These are phyloP conservation scores for Tethya wilhelma DNA, from an alignment of 37 sponge, comb jelly and placozoan species.

Conservation along the genomic window DNA sequence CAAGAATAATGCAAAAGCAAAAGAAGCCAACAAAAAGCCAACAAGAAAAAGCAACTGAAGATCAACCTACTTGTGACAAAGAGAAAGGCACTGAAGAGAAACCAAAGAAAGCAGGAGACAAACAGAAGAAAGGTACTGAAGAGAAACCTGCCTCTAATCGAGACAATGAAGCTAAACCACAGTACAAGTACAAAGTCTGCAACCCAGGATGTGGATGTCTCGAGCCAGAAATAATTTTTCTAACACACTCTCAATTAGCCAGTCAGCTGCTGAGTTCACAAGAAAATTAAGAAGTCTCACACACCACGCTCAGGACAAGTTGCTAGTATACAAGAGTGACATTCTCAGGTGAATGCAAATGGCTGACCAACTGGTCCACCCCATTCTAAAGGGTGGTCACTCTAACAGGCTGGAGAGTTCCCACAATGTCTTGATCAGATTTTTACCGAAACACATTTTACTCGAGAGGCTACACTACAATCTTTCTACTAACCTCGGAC, in stretches of 20 bases:
- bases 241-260: background rate
- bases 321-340: constrained; percentile 18
- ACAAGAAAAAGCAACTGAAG: no score
- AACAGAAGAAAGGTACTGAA: no score
- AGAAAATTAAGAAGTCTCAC: background rate
- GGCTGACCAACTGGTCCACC: constrained; percentile 17
- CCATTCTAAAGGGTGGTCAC: constrained; percentile 19
- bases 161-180: no score
- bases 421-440: constrained; percentile 33
- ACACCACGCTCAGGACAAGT: constrained; percentile 7
- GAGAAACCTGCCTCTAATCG: no score
- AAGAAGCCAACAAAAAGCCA: background rate
- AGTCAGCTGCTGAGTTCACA: background rate
- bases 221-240: background rate
- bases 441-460: background rate
- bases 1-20: background rate
- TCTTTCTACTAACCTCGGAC: constrained; percentile 18
- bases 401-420: constrained; percentile 12
- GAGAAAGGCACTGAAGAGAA: no score
- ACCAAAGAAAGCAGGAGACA: no score
- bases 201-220: constrained; percentile 7
- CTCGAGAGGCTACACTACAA: background rate
- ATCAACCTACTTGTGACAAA: no score
- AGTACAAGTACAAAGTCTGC: no score
- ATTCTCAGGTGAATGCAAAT: background rate